These are phyloP conservation scores for Calliopsis andreniformis DNA, from an alignment of 1,140 invertebrate species.

Conservation along the genomic window DNA sequence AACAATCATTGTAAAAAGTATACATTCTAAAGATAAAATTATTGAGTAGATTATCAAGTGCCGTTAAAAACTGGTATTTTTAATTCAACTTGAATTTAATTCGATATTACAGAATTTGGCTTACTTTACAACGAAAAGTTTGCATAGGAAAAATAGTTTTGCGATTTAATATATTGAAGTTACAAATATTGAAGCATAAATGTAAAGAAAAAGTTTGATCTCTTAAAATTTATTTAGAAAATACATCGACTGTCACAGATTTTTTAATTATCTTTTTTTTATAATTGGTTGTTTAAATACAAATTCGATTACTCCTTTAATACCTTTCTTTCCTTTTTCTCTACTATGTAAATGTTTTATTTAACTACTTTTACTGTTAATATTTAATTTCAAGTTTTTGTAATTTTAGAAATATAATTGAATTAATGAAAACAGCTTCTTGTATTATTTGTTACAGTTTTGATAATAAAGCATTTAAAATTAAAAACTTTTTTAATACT, in stretches of 20 bases:
- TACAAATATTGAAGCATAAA: no score
- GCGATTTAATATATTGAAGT: no score
- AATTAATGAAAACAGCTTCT: not conserved
- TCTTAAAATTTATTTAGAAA: no score
- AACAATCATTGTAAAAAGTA: constrained; percentile 1
- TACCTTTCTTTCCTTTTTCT: no score
- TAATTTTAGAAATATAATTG: not conserved
- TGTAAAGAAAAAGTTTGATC: no score
- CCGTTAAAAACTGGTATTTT: not conserved
- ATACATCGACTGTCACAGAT: no score
- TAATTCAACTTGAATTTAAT: not conserved
- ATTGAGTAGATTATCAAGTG: not conserved
- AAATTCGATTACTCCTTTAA: no score
- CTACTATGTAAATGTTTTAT: no score
- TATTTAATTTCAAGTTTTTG: not conserved
- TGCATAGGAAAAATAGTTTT: no score
- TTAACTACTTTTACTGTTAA: not conserved
- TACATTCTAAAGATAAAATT: constrained; percentile 25
- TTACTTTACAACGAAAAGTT: not conserved
- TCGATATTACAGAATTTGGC: not conserved
- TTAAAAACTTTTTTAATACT: not conserved
- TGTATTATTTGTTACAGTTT: not conserved
- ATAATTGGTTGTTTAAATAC: no score
- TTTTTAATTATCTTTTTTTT: no score
- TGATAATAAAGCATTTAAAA: no score